Evolutionary conservation across 2,797 vertebrate genomes (phyloP).

Genomic region (Arctocebus calabarensis): DNA sequence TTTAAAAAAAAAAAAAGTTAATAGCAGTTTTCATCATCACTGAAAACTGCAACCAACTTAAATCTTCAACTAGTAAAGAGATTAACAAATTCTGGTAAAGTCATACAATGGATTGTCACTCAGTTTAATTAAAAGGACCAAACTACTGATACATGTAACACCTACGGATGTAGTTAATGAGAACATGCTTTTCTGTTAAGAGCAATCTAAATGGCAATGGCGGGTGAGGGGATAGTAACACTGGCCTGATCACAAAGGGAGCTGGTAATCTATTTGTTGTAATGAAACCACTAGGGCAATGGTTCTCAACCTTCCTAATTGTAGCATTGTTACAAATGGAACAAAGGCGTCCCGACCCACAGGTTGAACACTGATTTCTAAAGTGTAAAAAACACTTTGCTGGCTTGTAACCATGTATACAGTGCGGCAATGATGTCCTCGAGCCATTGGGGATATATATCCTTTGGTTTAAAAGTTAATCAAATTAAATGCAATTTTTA

Average conservation of each 20-base stretch:
- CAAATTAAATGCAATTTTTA: neutral
- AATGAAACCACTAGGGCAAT: neutral
- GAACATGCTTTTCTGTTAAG: neutral
- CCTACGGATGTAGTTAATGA: neutral
- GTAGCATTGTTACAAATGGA: too few species aligned
- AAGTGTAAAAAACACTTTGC: neutral
- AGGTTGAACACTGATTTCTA: neutral
- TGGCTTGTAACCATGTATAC: neutral
- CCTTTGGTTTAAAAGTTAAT: neutral
- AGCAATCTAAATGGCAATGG: neutral
- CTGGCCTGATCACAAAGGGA: neutral
- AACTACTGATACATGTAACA: neutral
- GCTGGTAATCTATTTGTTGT: neutral
- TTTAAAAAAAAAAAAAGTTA: conserved; percentile 64
- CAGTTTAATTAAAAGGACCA: neutral
- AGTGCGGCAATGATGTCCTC: neutral
- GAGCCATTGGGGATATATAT: neutral
- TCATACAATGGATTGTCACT: neutral
- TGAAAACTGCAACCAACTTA: neutral
- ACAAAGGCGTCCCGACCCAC: too few species aligned
- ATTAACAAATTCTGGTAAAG: neutral
- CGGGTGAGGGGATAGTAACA: neutral
- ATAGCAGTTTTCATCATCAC: neutral
- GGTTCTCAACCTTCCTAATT: too few species aligned
- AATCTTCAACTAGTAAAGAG: neutral